Conservation (phyloP, 2,888 invertebrate species). For the Heliconius cydno region DNA sequence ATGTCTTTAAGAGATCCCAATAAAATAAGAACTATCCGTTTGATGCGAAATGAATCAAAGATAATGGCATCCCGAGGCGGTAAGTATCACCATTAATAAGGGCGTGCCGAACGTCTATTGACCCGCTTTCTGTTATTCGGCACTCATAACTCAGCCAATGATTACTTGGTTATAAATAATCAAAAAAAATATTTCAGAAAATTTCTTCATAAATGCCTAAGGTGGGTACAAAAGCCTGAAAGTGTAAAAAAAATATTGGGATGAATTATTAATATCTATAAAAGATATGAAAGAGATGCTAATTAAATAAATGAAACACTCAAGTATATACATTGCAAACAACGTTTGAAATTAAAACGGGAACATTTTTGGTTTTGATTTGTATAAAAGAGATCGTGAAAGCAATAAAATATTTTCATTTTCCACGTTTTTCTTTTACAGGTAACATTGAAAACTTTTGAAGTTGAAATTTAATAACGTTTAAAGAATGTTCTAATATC, state of each 20-base stretch:
- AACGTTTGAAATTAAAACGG: constrained; percentile 15
- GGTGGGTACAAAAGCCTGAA: constrained; percentile 42
- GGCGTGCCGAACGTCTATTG: constrained; percentile 59
- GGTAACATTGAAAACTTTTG: constrained; percentile 8
- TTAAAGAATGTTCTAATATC: constrained; percentile 20
- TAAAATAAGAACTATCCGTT: constrained; percentile 31
- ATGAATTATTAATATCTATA: not conserved
- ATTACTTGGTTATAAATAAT: constrained; percentile 51
- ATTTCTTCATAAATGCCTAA: constrained; percentile 45
- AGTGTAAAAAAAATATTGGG: constrained; percentile 40
- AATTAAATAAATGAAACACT: constrained; percentile 24
- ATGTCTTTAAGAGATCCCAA: not conserved
- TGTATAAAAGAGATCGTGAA: not conserved
- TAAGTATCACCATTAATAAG: constrained; percentile 53
- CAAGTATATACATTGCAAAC: not conserved
- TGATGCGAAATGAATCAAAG: constrained; percentile 46
- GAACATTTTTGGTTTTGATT: constrained; percentile 1
- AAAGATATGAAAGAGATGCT: not conserved
- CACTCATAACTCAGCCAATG: constrained; percentile 59
- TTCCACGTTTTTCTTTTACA: not conserved
- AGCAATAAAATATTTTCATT: constrained; percentile 1
- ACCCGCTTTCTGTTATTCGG: constrained; percentile 59
- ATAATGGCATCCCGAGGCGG: constrained; percentile 46
- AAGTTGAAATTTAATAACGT: constrained; percentile 22
- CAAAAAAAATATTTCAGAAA: too few relatives aligned